Evolutionary conservation across 2,113 vertebrate genomes (phyloP), one percentile per base, ranked within the genome.

Genomic region (Pseudolaguvia tuberculata): DNA sequence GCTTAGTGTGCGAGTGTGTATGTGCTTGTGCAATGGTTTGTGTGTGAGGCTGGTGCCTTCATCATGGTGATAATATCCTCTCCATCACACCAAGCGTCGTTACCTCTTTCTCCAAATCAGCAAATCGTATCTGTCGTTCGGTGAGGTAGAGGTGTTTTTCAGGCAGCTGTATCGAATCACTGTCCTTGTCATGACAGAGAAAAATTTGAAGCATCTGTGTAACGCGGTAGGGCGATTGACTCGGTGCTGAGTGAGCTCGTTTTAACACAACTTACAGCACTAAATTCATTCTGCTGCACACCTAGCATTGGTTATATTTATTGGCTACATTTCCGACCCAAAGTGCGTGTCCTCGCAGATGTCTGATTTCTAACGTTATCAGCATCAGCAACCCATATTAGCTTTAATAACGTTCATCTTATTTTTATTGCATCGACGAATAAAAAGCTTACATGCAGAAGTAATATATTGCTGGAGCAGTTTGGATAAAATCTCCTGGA

Each of bases 151-250:
- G 50, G 59, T 55, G 50, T n/a, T 42, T 39, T 75, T 27, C 15
- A 47, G 39, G 35, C 51, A 66, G 72, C 35, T 66, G 62, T 47
- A 66, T 56, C 72, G 53, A 66, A 75, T 75, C 61, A 75, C 51
- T 66, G 50, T 66, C 23, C n/a, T 18, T 45, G 9, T 55, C 35
- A 56, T 29, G 31, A 52, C 72, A 66, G 61, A 75, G 62, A 75
- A 75, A 73, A 65, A 73, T 73, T 48, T n/a, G 48, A 45, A 53
- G 48, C n/a, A 53, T 73, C 50, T 21, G 18, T 23, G 18, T 53
- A 18, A 45, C 13, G 12, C 18, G 59, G 29, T n/a, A 62, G 50
- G 50, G 17, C 27, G 5, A 65, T 55, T 27, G 18, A 29, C 59
- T 21, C 35, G 56, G 35, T 66, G 51, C 72, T 66, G 51, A 75